Base-by-base conservation (phyloP, 2,888 invertebrate genomes). In the Celastrina argiolus region DNA sequence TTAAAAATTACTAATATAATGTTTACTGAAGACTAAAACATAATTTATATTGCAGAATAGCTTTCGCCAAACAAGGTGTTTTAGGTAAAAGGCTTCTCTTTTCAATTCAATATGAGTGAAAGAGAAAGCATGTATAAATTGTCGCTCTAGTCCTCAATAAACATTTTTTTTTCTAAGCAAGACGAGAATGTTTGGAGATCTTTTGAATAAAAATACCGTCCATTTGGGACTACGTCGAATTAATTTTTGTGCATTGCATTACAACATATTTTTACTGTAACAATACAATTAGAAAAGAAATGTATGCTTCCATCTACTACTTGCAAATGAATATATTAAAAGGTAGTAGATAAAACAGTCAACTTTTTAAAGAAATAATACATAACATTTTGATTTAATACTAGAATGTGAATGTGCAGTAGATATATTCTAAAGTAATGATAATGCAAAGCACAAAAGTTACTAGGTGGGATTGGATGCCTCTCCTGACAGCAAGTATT, bases 401-500 rank as follows among this genome's bases (percentile, higher is more conserved):
- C 51, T 51, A 12, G 2, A 36, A 36, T 7, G 36, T 12, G 36
- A 10, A 10, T 36, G 10, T 36, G 8, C 12, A 22, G 5, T 22
- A 22, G 22, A 51, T n/a, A n/a, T n/a, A n/a, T n/a, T n/a, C n/a
- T n/a, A n/a, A n/a, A n/a, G n/a, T n/a, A n/a, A n/a, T n/a, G n/a
- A 22, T 51, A 51, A 61, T 36, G 61, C 61, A 61, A 39, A 8
- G 22, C 61, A 61, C 61, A 36, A 39, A 39, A 22, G 12, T 12
- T 61, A 61, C 36, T 61, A 66, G 66, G 90, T 90, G 90, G 90
- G 89, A 83, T 83, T 79, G 76, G 77, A 84, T 87, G 90, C 88
- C 88, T 82, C 87, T 78, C 81, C 84, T 75, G 67, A 74, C 82
- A 88, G 87, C 89, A 86, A 78, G 67, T 84, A 86, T 75, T 90